Conservation (phyloP, 2,888 invertebrate species). For the Drosophila meridionalis region DNA sequence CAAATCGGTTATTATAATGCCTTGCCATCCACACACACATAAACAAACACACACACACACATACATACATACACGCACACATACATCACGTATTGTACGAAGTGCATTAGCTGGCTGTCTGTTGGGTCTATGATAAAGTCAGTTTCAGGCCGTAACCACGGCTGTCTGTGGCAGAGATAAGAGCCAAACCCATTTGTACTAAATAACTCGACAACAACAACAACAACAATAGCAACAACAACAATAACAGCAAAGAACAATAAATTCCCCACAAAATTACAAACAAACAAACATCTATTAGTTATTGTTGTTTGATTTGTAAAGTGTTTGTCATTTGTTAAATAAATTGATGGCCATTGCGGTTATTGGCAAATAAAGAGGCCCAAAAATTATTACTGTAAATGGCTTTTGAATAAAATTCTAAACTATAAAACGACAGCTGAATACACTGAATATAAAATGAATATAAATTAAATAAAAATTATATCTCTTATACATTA, state of each 20-base stretch:
- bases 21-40: slow-evolving; percentile 29
- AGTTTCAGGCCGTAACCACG: slow-evolving; percentile 25
- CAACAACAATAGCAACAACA: slow-evolving; percentile 19
- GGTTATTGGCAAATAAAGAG: slow-evolving; percentile 67
- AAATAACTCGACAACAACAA: slow-evolving; percentile 57
- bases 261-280: slow-evolving; percentile 45
- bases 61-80: neutral
- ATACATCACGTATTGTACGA: slow-evolving; percentile 32
- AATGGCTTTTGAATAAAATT: slow-evolving; percentile 35
- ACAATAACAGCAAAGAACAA: slow-evolving; percentile 3
- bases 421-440: slow-evolving; percentile 4
- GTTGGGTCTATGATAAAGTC: slow-evolving; percentile 49
- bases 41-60: neutral
- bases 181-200: slow-evolving; percentile 66
- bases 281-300: slow-evolving; percentile 70
- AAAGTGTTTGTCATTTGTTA: slow-evolving; percentile 79
- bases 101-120: slow-evolving; percentile 54
- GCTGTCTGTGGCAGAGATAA: slow-evolving; percentile 55
- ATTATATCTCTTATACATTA: neutral
- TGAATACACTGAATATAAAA: slow-evolving; percentile 5
- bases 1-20: slow-evolving; percentile 81
- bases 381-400: slow-evolving; percentile 45
- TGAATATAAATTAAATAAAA: too few species aligned
- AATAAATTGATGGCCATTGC: slow-evolving; percentile 79
- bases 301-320: slow-evolving; percentile 80